Evolutionary conservation across 2,888 invertebrate species (phyloP), one percentile per base, ranked within the genome.

Genomic region (Globia sparganii): DNA sequence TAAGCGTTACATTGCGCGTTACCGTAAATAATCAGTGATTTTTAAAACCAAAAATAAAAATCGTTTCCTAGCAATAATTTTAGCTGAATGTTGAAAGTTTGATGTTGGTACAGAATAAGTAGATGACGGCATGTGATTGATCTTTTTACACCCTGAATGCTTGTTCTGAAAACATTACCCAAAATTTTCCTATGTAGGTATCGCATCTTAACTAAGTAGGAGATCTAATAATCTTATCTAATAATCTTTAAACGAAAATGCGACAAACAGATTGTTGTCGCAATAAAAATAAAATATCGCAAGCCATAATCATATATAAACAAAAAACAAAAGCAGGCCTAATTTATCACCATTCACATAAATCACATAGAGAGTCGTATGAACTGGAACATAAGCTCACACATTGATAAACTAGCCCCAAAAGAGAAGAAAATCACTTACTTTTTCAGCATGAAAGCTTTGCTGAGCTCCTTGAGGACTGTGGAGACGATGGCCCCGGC

Each of bases 391-490:
- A 49, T 5, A 18, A 25, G n/a, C 34, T 67, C 4, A 43, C 3
- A 34, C 25, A 4, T 25, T 64, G 28, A 46, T n/a, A 78, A 40
- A 49, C 8, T 5, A 18, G n/a, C 40, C 34, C 15, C 11, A 34
- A 65, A 58, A 40, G 40, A 21, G 40, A 5, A 31, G 2, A 59
- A 28, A 2, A 34, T 28, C 37, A 93, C 95, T 95, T 88, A 96
- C 96, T 94, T 96, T 86, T 96, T 96, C 34, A 96, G 92, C 96
- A 96, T 96, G 86, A 96, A 96, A 58, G 96, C 96, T 83, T 96
- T 96, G 92, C 96, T 96, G 71, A 96, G 94, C 80, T 96, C 96
- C 88, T 95, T 95, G 46, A 96, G 94, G 56, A 96, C 96, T 2
- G 96, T 96, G 76, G 96, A 95, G 64, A 96, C 95, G 77, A 96